These are phyloP conservation scores for Eulithis testata DNA, from an alignment of 2,888 invertebrate genomes.

Conservation along the genomic window DNA sequence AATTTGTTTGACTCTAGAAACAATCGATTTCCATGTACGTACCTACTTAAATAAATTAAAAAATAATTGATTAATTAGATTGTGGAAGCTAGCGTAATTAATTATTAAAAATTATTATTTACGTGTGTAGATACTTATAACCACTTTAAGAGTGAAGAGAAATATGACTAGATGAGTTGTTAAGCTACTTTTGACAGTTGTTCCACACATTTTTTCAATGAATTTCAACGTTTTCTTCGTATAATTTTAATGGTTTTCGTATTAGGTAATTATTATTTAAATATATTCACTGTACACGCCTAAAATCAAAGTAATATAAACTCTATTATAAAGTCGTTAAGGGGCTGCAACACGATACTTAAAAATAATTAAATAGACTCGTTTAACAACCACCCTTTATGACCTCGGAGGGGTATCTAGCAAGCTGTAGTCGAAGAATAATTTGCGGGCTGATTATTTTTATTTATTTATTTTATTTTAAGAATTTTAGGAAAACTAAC, in stretches of 20 bases:
- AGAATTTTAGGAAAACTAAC: no score
- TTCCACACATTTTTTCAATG: not conserved
- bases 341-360: slow-evolving; percentile 21
- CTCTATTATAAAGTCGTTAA: slow-evolving; percentile 27
- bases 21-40: no score
- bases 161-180: not conserved
- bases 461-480: no score
- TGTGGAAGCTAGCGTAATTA: no score
- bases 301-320: slow-evolving; percentile 26
- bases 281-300: not conserved
- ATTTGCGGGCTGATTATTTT: no score
- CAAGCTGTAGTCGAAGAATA: not conserved
- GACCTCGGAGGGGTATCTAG: not conserved
- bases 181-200: not conserved
- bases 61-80: no score
- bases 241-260: not conserved
- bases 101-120: no score
- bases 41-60: not conserved
- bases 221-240: no score
- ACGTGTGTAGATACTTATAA: no score
- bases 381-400: slow-evolving; percentile 17
- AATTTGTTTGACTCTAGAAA: no score
- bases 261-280: not conserved
- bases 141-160: no score
- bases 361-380: slow-evolving; percentile 34